Evolutionary conservation across 1,140 invertebrate species (phyloP), one percentile per base, ranked within the genome.

Genomic region (Pogonus chalceus): DNA sequence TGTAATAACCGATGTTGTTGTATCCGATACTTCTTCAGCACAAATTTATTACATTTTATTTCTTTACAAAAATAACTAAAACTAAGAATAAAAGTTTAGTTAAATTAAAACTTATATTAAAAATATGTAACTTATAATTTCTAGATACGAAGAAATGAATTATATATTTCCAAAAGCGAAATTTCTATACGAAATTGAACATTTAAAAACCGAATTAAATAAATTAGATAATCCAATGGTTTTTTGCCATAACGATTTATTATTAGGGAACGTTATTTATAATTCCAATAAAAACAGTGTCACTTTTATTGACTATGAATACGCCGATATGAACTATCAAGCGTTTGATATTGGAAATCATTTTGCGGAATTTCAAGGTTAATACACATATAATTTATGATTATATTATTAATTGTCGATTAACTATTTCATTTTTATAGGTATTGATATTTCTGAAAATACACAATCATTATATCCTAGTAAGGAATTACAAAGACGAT

Each of bases 291-390:
- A 80, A 63, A 76, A 81, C 60, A 76, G 76, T 59, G 83, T 98
- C 2, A 84, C 83, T 20, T 98, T 99, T 69, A 99, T 99, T 63
- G 96, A 99, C 73, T 98, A 92, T 72, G 96, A 99, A 71, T 99
- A 99, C 74, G 88, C 90, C 4, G 86, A 80, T 55, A 85, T 85
- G 62, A 99, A 98, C 74, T 96, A 91, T 74, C 90, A 95, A 72
- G 87, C 92, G 1, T 98, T 82, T 72, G 96, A 99, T 73, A 95
- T 99, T 69, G 96, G 86, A 14, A 97, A 98, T 78, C 95, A 99
- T 77, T 98, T 98, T 77, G 85, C 87, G 64, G 96, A 99, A 80
- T 98, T 92, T 80, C 90, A 89, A 63, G 95, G 95, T 88, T 77
- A 78, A 72, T 58, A 51, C 55, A 20, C 49, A 62, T 35, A 58